These are phyloP conservation scores for Auanema sp. DNA, from an alignment of 2,888 invertebrate genomes.

Conservation along the genomic window DNA sequence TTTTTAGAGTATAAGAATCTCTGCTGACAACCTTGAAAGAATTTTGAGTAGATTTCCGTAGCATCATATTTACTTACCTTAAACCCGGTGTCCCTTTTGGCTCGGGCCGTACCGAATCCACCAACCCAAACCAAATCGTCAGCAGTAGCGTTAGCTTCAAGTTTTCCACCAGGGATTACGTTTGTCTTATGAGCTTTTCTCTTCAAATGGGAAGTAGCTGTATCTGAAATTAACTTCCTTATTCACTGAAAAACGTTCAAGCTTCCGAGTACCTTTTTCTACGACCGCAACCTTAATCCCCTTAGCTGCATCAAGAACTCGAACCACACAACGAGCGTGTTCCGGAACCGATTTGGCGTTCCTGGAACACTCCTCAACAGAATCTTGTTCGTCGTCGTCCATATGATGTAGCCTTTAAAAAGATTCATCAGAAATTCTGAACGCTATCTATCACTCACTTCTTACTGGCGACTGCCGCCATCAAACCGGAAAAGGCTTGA, in stretches of 20 bases:
- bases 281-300: conserved; percentile 1
- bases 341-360: conserved; percentile 41
- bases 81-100: conserved; percentile 32
- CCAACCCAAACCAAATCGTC: conserved; percentile 39
- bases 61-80: conserved; percentile 6
- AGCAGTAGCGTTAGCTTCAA: background rate
- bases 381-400: conserved; percentile 21
- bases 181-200: conserved; percentile 18
- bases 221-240: conserved; percentile 13
- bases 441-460: conserved; percentile 25
- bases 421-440: background rate
- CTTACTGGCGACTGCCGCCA: conserved; percentile 55
- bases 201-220: conserved; percentile 18
- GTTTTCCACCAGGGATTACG: background rate
- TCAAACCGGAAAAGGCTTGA: conserved; percentile 57
- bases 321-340: conserved; percentile 51
- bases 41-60: background rate
- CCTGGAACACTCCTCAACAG: conserved; percentile 45
- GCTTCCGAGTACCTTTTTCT: background rate
- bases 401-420: conserved; percentile 24
- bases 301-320: conserved; percentile 38
- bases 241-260: background rate
- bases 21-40: conserved; percentile 23
- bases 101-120: conserved; percentile 41
- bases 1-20: conserved; percentile 30